Evolutionary conservation across 2,888 invertebrate species (phyloP).

Genomic region (Psococerastis gibbosa): DNA sequence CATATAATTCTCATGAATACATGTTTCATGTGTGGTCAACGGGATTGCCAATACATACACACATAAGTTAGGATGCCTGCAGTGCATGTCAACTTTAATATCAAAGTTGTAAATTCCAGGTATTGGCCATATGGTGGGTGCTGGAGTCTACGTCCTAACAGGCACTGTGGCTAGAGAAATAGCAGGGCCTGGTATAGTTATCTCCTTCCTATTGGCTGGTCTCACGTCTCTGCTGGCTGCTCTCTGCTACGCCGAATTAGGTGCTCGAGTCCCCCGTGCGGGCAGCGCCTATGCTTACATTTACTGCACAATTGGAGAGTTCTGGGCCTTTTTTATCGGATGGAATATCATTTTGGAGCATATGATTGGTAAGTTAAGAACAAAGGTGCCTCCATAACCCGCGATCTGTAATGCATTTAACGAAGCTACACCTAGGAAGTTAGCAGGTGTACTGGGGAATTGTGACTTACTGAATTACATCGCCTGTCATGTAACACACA

Average conservation of each 20-base stretch:
- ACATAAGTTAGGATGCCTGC: too few species aligned
- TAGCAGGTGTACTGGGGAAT: too few species aligned
- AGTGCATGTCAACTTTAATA: too few species aligned
- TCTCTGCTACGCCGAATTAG: slow-evolving; percentile 79
- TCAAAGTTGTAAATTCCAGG: slow-evolving; percentile 42
- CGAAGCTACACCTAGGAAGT: too few species aligned
- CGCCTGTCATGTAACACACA: too few species aligned
- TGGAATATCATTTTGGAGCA: slow-evolving; percentile 87
- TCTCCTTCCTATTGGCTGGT: slow-evolving; percentile 53
- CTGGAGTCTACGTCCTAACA: slow-evolving; percentile 81
- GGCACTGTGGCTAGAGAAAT: slow-evolving; percentile 65
- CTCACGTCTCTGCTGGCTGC: slow-evolving; percentile 63
- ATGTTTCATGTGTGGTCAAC: too few species aligned
- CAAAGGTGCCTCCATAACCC: too few species aligned
- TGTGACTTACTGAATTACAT: too few species aligned
- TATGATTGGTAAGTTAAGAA: slow-evolving; percentile 67
- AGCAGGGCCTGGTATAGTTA: slow-evolving; percentile 65
- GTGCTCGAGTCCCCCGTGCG: slow-evolving; percentile 69
- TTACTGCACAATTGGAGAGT: slow-evolving; percentile 81
- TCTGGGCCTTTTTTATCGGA: slow-evolving; percentile 86
- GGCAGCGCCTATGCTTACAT: slow-evolving; percentile 90
- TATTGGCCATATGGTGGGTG: slow-evolving; percentile 88
- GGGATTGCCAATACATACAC: too few species aligned
- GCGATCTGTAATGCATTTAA: too few species aligned
- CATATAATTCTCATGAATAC: too few species aligned